Evolutionary conservation across 1,140 invertebrate genomes (phyloP).

Genomic region (Aplysia californica): DNA sequence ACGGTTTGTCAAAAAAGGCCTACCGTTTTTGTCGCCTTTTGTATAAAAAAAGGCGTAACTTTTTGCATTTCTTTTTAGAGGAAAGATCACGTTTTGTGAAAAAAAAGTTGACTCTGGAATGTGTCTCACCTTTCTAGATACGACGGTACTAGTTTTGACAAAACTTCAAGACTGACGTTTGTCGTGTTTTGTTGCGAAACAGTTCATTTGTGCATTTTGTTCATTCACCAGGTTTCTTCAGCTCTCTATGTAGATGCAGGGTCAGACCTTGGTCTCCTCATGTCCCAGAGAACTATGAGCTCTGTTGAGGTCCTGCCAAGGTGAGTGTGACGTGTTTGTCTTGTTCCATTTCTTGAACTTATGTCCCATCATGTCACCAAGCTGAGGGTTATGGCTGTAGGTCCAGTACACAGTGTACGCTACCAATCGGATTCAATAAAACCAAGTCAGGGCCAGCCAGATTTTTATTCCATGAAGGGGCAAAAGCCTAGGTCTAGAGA

Average conservation of each 20-base stretch:
- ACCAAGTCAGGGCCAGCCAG: no score
- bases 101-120: no score
- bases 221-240: slow-evolving; percentile 1
- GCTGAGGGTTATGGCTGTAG: background rate
- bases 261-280: background rate
- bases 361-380: background rate
- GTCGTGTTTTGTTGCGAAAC: background rate
- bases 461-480: no score
- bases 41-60: background rate
- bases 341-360: background rate
- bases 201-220: background rate
- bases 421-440: no score
- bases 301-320: slow-evolving; percentile 9
- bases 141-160: background rate
- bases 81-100: background rate
- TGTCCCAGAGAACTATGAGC: slow-evolving; percentile 1
- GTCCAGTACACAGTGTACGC: background rate
- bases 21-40: background rate
- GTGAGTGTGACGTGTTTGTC: background rate
- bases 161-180: background rate
- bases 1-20: no score
- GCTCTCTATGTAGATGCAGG: background rate
- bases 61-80: background rate
- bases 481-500: no score
- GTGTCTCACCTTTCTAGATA: no score